Evolutionary conservation across 2,888 invertebrate species (phyloP).

Genomic region (Trachelus stipa): DNA sequence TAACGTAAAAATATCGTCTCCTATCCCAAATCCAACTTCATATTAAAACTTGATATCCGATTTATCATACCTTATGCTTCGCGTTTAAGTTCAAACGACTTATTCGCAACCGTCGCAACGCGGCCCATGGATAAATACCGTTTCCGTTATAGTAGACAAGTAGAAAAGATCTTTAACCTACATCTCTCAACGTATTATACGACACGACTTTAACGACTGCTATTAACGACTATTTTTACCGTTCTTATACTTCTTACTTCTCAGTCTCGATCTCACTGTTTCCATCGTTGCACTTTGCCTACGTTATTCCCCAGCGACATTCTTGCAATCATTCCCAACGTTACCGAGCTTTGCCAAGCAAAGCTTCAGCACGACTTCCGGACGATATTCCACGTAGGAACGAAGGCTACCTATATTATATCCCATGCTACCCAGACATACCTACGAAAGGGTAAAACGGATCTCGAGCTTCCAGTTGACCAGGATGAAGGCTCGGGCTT

Average conservation of each 20-base stretch:
- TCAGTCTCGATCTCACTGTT: background rate
- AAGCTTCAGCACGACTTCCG: background rate
- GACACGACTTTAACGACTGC: slow-evolving; percentile 51
- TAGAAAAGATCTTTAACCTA: slow-evolving; percentile 31
- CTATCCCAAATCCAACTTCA: background rate
- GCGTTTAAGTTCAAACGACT: slow-evolving; percentile 10
- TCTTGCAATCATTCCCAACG: background rate
- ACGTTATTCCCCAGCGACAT: background rate
- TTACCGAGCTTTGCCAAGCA: background rate
- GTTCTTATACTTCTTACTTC: slow-evolving; percentile 38
- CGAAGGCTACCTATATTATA: background rate
- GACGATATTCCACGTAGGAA: background rate
- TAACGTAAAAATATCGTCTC: background rate
- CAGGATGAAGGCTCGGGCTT: background rate
- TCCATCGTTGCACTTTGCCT: background rate
- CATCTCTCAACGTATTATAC: slow-evolving; percentile 50
- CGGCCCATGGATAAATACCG: slow-evolving; percentile 35
- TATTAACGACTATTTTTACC: slow-evolving; percentile 53
- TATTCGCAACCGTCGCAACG: slow-evolving; percentile 40
- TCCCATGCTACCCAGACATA: background rate
- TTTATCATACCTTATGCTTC: background rate
- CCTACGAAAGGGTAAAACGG: no score
- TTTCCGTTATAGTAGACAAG: background rate
- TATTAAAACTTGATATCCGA: background rate
- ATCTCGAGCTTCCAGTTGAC: background rate